phyloP scores from a whole-genome alignment of 2,888 invertebrate genomes.

The Cetonia aurata region DNA sequence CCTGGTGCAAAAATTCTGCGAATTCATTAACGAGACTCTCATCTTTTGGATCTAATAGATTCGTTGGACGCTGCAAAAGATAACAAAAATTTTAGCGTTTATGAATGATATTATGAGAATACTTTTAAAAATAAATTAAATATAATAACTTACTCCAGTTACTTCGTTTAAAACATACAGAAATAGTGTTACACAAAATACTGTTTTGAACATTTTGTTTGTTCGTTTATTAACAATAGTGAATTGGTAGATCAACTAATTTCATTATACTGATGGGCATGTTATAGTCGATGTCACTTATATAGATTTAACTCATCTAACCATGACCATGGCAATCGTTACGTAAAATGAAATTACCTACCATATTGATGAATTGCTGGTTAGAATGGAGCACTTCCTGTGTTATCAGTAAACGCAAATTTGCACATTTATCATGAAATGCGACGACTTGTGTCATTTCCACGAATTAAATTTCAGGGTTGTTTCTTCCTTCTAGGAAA shows the following conservation, averaged over 20 bases:
- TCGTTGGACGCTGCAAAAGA: conserved; percentile 29
- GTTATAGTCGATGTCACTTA: conserved; percentile 30
- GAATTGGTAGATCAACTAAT: conserved; percentile 4
- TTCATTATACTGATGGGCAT: conserved; percentile 1
- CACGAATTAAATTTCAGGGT: neutral
- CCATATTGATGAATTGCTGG: conserved; percentile 34
- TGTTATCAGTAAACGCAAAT: conserved; percentile 34
- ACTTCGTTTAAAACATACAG: conserved; percentile 27
- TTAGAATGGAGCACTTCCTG: conserved; percentile 34
- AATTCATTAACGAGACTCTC: conserved; percentile 59
- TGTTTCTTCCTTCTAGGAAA: too few relatives aligned
- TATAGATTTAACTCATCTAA: conserved; percentile 34
- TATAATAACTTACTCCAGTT: conserved; percentile 16
- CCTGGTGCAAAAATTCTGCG: conserved; percentile 61
- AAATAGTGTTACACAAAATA: conserved; percentile 23
- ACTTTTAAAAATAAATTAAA: neutral
- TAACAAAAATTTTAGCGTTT: neutral
- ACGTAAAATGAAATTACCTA: conserved; percentile 41
- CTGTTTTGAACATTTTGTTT: conserved; percentile 25
- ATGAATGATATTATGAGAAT: neutral
- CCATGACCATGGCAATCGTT: conserved; percentile 43
- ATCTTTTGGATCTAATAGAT: conserved; percentile 32
- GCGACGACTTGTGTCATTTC: neutral
- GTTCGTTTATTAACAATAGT: neutral
- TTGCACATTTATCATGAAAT: conserved; percentile 17